Evolutionary conservation across 1,140 invertebrate species (phyloP), one percentile per base, ranked within the genome.

Genomic region (Sarcophaga bullata): DNA sequence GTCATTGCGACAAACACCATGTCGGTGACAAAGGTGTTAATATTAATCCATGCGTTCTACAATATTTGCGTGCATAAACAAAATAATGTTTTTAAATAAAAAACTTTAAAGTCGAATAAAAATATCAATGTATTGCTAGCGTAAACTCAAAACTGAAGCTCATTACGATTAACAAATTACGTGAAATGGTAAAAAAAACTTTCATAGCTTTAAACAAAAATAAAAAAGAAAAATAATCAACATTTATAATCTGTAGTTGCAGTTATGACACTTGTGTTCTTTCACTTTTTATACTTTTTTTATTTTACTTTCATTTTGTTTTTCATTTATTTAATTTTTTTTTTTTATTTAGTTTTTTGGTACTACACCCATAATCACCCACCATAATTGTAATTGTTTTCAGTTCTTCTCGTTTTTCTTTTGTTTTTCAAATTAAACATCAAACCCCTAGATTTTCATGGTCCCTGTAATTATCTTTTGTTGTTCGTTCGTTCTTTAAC

Each of bases 381-480:
- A 25, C n/a, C 62, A 68, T 68, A 68, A 68, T 68, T 68, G 62
- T 68, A 10, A 68, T 68, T 68, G 62, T 68, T 68, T 68, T 68
- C 68, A 73, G 17, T 52, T 52, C 8, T 10, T 10, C 9, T 52
- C 8, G 50, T 52, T 52, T 52, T 52, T 52, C 50, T 52, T 17
- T 11, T 19, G 25, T 73, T 62, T 25, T 17, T 17, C 8, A 25
- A 25, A 25, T 7, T 15, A 15, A 7, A 15, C 15, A 15, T 7
- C 15, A 11, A 8, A 49, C 73, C 48, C 47, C 48, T 49, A 2
- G n/a, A 17, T 73, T 10, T 47, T 49, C 46, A n/a, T 49, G 46
- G 73, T 76, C 47, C 7, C 73, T 76, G 73, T 76, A 76, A 76
- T 76, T 76, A 76, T 49, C 46, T 6, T 47, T 76, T 76, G 47